Evolutionary conservation across 2,888 invertebrate genomes (phyloP), one percentile per base, ranked within the genome.

Genomic region (Nomada hirtipes): DNA sequence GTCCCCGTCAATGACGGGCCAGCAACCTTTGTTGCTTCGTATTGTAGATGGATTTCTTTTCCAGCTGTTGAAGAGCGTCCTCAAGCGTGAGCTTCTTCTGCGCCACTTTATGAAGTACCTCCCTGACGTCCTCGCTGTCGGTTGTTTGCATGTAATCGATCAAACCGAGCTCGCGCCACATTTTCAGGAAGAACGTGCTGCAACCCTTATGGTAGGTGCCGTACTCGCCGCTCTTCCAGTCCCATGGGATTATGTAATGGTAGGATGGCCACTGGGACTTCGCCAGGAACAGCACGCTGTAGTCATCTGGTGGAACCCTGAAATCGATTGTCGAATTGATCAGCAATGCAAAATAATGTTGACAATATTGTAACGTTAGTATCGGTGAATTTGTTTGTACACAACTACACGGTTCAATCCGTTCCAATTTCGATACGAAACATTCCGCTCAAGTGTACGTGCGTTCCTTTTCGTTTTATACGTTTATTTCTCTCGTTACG

Each of bases 171-270:
- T 96, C 96, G 0, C 96, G 96, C 92, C 95, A 97, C 0, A 97
- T 95, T 60, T 96, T 95, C 69, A 98, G 96, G 89, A 97, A 95
- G 89, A 97, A 95, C 0, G 97, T 96, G 0, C 95, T 95, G 78
- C 95, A 96, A 7, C 97, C 97, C 0, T 93, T 90, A 79, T 95
- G 95, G 89, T 98, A 98, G 61, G 95, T 95, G 2, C 98, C 98
- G 86, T 95, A 98, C 93, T 98, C 98, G 11, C 97, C 96, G n/a
- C 96, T 96, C 90, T 97, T 97, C 94, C 97, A 98, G 90, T 98
- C 98, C 94, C 96, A 96, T 0, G 97, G 97, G 29, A 97, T 92
- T 29, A 97, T 91, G 89, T 98, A 97, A 91, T 98, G 98, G 91
- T 97, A 98, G 82, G 96, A 96, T 0, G 96, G 96, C 98, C 98